Percentiles rank a stretch among this genome's conserved stretches.
Conservation (phyloP, 1,140 invertebrate species). For the Drosophila bocki region DNA sequence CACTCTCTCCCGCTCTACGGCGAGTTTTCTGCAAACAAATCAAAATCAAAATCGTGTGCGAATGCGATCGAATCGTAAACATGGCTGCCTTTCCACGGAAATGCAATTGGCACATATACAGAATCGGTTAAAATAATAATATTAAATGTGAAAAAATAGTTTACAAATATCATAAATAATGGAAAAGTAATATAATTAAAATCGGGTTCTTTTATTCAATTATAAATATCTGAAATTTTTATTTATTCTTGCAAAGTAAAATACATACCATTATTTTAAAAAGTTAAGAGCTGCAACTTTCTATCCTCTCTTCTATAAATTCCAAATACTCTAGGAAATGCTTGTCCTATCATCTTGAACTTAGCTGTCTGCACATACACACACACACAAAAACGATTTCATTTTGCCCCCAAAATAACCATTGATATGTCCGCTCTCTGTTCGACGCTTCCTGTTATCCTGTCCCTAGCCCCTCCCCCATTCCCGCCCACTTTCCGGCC, state of each 20-base stretch:
- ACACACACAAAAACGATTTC: constrained; percentile 74
- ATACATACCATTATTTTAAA: not conserved
- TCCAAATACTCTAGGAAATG: not conserved
- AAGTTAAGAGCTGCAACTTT: not conserved
- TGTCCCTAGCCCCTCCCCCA: not conserved
- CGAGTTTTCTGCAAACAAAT: constrained; percentile 78
- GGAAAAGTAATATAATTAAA: too few relatives aligned
- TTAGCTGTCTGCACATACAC: not conserved
- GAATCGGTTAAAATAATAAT: not conserved
- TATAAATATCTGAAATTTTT: not conserved
- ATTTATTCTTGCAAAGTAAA: not conserved
- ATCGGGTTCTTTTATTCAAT: too few relatives aligned
- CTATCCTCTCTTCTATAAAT: not conserved
- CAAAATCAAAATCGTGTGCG: constrained; percentile 82
- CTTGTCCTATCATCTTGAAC: not conserved
- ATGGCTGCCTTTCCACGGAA: constrained; percentile 62
- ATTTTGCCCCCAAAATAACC: constrained; percentile 75
- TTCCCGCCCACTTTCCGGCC: not conserved
- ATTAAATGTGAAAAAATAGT: not conserved
- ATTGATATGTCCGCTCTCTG: constrained; percentile 65
- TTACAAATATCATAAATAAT: not conserved
- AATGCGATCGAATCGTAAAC: constrained; percentile 75
- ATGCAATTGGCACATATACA: constrained; percentile 66
- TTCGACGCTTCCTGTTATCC: constrained; percentile 33
- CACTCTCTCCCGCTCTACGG: constrained; percentile 55